phyloP scores from a whole-genome alignment of 2,797 vertebrate species.

The Liparis tanakae region DNA sequence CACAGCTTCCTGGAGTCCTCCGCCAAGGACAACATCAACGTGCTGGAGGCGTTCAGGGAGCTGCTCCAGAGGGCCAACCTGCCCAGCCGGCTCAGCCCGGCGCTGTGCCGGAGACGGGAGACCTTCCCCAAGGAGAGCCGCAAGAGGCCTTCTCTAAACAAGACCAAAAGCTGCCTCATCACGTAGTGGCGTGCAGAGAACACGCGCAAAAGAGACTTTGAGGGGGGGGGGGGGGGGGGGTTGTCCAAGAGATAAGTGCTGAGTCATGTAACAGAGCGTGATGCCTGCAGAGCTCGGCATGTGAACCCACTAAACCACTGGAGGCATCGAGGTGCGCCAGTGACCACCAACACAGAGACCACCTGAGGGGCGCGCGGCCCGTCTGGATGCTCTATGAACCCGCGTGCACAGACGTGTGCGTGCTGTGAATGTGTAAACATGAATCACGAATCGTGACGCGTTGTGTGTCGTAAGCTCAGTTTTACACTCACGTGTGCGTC shows the following conservation, averaged over 20 bases:
- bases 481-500: slow-evolving; percentile 6
- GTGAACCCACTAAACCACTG: background rate
- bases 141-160: slow-evolving; percentile 87
- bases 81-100: slow-evolving; percentile 85
- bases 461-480: background rate
- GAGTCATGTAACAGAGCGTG: slow-evolving; percentile 6
- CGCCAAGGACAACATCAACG: slow-evolving; percentile 89
- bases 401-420: background rate
- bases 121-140: slow-evolving; percentile 83
- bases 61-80: slow-evolving; percentile 88
- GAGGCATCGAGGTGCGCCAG: slow-evolving; percentile 1
- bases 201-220: slow-evolving; percentile 1
- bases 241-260: slow-evolving; percentile 15
- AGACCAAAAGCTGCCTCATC: slow-evolving; percentile 88
- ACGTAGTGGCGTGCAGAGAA: slow-evolving; percentile 73
- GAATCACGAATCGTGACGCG: background rate
- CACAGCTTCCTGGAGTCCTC: slow-evolving; percentile 88
- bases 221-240: background rate
- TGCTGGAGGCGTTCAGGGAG: slow-evolving; percentile 88
- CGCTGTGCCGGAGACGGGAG: slow-evolving; percentile 82
- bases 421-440: slow-evolving; percentile 30
- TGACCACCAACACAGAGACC: background rate
- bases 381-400: background rate
- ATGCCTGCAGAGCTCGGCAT: background rate
- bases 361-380: background rate